Base-by-base conservation (phyloP, 2,797 vertebrate genomes). In the Miichthys miiuy region DNA sequence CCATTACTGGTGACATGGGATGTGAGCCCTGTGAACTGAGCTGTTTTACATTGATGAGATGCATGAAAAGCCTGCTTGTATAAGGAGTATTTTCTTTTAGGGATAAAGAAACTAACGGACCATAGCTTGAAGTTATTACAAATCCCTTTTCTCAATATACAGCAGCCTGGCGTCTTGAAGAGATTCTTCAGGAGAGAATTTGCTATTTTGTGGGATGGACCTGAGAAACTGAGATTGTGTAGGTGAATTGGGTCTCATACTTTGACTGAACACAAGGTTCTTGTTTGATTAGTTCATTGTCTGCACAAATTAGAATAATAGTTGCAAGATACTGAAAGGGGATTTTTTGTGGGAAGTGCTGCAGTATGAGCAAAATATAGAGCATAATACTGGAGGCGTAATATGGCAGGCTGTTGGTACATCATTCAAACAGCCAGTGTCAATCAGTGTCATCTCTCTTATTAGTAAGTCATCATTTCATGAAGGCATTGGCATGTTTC, bases 381-480 rank as follows among this genome's bases (percentile, higher is more conserved):
- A 55, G 23, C 77, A 72, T 21, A 77, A 72, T 21, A 72, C 50
- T 25, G 71, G n/a, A 62, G 63, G 8, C 9, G 3, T 75, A 69
- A 73, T 70, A 72, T 80, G 68, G 47, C 77, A 66, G 73, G 20
- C 17, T 54, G 52, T 62, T 48, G 38, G 52, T 66, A 46, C 70
- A 62, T 69, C 67, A 62, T 12, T 80, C 16, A 74, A 46, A 48
- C 58, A 12, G 42, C 11, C 64, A 21, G 9, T 60, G 69, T 71
- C 84, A 71, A 51, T 80, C 80, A 80, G 8, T 65, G 76, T 67
- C 66, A 60, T 34, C 58, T 46, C 57, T 21, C 71, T 70, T 55
- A 34, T 71, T 51, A 69, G 58, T 46, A 42, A 65, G 34, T 69
- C 54, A 64, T 75, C 25, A 65, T 11, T 34, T 57, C 7, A 57